A percentile compares a stretch with the other conserved stretches of the same genome.
Conservation (phyloP, 2,888 invertebrate species). For the Shargacucullia verbasci region DNA sequence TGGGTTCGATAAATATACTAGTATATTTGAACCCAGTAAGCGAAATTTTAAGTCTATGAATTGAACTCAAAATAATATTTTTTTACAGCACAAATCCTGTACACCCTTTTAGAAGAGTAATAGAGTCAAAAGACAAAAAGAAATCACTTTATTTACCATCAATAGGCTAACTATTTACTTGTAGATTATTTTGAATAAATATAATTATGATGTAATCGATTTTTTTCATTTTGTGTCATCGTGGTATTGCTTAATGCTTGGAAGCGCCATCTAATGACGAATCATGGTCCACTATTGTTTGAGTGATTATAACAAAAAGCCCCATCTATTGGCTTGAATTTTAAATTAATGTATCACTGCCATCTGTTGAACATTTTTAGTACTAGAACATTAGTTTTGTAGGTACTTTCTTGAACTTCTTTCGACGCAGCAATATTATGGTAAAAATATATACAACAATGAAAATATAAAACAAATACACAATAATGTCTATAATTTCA, state of each 20-base stretch:
- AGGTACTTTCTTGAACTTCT: not conserved
- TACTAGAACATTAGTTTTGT: not conserved
- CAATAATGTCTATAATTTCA: no score
- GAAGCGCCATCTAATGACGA: slow-evolving; percentile 16
- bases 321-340: not conserved
- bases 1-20: no score
- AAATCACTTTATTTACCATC: slow-evolving; percentile 64
- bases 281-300: no score
- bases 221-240: not conserved
- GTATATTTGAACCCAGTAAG: no score
- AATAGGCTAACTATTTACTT: slow-evolving; percentile 44
- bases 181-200: slow-evolving; percentile 10
- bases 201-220: not conserved
- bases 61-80: not conserved
- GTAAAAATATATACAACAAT: no score
- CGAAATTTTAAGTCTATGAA: no score
- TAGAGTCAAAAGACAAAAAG: slow-evolving; percentile 62
- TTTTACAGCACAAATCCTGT: slow-evolving; percentile 79
- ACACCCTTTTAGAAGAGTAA: slow-evolving; percentile 77
- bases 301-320: no score
- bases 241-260: no score
- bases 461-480: no score
- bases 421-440: slow-evolving; percentile 21
- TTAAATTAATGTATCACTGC: slow-evolving; percentile 3
- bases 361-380: slow-evolving; percentile 18